Percentiles rank a stretch among this genome's conserved stretches.
Conservation (phyloP, 2,888 invertebrate genomes). For the Xestia xanthographa region DNA sequence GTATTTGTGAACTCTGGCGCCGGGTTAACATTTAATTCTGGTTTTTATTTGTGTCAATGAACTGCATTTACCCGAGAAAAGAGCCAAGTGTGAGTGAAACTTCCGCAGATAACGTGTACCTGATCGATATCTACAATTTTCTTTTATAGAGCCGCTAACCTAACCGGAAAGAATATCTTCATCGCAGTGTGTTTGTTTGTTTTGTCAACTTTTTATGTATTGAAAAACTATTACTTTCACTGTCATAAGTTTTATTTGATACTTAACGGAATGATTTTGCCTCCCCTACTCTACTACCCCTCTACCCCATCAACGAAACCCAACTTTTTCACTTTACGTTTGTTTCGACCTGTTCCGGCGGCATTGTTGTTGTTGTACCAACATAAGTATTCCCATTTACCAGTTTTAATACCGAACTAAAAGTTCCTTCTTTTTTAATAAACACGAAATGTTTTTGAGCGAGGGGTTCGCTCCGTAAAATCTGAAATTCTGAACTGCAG, state of each 20-base stretch:
- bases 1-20: slow-evolving; percentile 38
- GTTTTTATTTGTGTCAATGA: slow-evolving; percentile 57
- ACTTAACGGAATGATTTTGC: slow-evolving; percentile 42
- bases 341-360: slow-evolving; percentile 42
- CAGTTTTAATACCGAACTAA: slow-evolving; percentile 34
- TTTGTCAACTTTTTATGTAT: slow-evolving; percentile 45
- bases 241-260: slow-evolving; percentile 56
- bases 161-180: slow-evolving; percentile 14
- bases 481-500: slow-evolving; percentile 20
- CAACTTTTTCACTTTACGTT: slow-evolving; percentile 54
- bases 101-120: slow-evolving; percentile 32
- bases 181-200: slow-evolving; percentile 22
- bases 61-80: slow-evolving; percentile 44
- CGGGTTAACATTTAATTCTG: slow-evolving; percentile 35
- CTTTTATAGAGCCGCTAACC: slow-evolving; percentile 11
- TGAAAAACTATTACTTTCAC: slow-evolving; percentile 54
- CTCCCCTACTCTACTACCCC: slow-evolving; percentile 17
- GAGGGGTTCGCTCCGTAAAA: neutral
- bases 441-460: slow-evolving; percentile 16
- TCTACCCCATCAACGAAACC: slow-evolving; percentile 31
- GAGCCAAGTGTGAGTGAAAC: slow-evolving; percentile 29
- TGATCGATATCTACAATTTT: slow-evolving; percentile 35
- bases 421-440: slow-evolving; percentile 38
- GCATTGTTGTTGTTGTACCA: slow-evolving; percentile 42
- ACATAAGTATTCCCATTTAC: slow-evolving; percentile 36